Evolutionary conservation across 2,113 vertebrate species (phyloP).

Genomic region (Notarius quadriscutis): DNA sequence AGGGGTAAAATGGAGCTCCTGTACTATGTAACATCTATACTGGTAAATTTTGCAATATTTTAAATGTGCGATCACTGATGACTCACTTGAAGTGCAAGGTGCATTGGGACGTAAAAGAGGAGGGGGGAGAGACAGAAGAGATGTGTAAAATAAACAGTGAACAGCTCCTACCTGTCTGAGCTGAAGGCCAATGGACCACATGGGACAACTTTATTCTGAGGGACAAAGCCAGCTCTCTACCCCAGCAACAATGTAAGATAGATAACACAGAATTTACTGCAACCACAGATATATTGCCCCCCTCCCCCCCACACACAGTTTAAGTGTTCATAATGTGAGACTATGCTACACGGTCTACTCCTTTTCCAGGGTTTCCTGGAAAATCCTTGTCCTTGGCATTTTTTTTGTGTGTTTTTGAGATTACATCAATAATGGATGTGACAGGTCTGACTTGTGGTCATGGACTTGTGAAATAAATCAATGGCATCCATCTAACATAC

Average conservation of each 20-base stretch:
- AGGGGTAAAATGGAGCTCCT: not conserved
- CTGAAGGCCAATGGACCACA: constrained; percentile 28
- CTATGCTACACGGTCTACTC: not conserved
- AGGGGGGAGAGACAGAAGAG: not conserved
- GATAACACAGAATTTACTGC: not conserved
- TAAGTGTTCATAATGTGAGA: not conserved
- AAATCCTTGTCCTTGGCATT: constrained; percentile 13
- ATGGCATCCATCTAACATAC: constrained; percentile 18
- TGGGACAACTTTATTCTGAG: constrained; percentile 36
- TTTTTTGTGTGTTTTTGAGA: constrained; percentile 16
- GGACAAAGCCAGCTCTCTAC: constrained; percentile 20
- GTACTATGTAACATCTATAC: not conserved
- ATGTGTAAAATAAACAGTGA: constrained; percentile 11
- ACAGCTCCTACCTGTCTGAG: constrained; percentile 2
- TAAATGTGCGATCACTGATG: constrained; percentile 2
- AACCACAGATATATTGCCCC: constrained; percentile 13
- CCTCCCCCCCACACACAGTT: not conserved
- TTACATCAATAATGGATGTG: constrained; percentile 18
- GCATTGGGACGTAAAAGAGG: not conserved
- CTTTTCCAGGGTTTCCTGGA: not conserved
- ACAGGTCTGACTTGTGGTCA: constrained; percentile 17
- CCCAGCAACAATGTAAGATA: not conserved
- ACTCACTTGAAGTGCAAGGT: constrained; percentile 17
- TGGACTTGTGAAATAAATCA: constrained; percentile 12
- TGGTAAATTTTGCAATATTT: not conserved